Evolutionary conservation across 2,888 invertebrate genomes (phyloP).

Genomic region (Phortica magna): DNA sequence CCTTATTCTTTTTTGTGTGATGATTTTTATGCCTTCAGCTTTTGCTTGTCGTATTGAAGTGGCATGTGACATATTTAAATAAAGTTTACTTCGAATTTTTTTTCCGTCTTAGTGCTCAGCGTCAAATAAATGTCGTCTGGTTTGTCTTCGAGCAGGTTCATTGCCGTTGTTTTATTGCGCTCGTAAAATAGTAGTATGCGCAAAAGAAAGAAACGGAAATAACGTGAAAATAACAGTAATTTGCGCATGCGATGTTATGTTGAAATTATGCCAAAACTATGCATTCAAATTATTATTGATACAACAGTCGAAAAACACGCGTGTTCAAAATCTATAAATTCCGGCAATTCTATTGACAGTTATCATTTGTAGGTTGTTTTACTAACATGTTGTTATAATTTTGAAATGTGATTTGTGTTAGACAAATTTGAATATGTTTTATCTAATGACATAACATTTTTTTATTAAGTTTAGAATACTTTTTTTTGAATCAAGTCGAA

Average conservation of each 20-base stretch:
- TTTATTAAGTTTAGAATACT: too few species aligned
- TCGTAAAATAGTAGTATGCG: neutral
- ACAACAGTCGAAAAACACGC: neutral
- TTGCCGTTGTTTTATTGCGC: neutral
- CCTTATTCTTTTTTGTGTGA: too few species aligned
- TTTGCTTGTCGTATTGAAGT: neutral
- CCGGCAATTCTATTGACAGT: too few species aligned
- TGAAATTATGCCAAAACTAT: neutral
- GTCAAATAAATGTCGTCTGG: neutral
- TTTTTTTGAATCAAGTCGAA: too few species aligned
- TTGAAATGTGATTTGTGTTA: too few species aligned
- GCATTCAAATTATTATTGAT: neutral
- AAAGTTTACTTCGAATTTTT: neutral
- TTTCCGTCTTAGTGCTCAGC: neutral
- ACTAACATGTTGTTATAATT: too few species aligned
- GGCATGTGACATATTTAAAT: neutral
- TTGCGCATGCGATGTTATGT: slow-evolving; percentile 1
- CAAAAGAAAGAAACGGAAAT: neutral
- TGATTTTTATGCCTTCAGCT: too few species aligned
- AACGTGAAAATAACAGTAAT: neutral
- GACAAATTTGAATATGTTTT: too few species aligned
- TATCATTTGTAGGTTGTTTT: too few species aligned
- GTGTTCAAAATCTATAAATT: neutral
- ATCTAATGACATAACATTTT: too few species aligned
- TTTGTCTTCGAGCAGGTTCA: neutral